Conservation (phyloP, 2,888 invertebrate species). For the Synanthedon formicaeformis region DNA sequence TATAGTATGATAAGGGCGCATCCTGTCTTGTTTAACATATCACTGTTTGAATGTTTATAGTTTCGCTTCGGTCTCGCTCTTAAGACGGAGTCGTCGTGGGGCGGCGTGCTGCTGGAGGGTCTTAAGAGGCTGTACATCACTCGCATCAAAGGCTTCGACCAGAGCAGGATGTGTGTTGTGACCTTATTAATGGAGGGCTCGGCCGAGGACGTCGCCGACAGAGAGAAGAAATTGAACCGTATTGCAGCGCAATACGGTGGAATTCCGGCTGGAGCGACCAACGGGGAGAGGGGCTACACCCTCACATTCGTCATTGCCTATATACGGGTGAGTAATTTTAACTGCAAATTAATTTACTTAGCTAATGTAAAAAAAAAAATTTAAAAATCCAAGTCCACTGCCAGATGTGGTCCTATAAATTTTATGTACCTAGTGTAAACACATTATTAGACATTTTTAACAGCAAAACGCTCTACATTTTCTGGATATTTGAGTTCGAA, state of each 20-base stretch:
- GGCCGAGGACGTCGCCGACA: conserved; percentile 74
- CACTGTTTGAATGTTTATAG: too few relatives aligned
- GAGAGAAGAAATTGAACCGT: conserved; percentile 75
- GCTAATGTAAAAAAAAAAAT: too few relatives aligned
- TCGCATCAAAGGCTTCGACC: conserved; percentile 86
- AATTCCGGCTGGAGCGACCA: conserved; percentile 90
- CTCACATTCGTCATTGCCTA: conserved; percentile 99
- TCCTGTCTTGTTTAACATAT: too few relatives aligned
- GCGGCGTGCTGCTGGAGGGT: conserved; percentile 78
- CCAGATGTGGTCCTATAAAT: too few relatives aligned
- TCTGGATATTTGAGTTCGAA: too few relatives aligned
- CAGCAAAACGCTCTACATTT: too few relatives aligned
- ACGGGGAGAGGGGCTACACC: conserved; percentile 95
- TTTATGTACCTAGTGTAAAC: too few relatives aligned
- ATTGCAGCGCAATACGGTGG: conserved; percentile 85
- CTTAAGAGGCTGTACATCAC: conserved; percentile 91
- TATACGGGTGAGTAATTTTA: conserved; percentile 77
- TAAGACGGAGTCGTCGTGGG: conserved; percentile 72
- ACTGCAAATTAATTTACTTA: too few relatives aligned
- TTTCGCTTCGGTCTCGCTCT: conserved; percentile 92
- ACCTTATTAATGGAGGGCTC: conserved; percentile 94
- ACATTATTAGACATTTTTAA: too few relatives aligned
- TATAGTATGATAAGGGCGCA: too few relatives aligned
- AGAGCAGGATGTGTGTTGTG: conserved; percentile 85
- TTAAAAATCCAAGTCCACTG: too few relatives aligned